Conservation (phyloP, 2,797 vertebrate genomes). For the Sebastes oblongus region DNA sequence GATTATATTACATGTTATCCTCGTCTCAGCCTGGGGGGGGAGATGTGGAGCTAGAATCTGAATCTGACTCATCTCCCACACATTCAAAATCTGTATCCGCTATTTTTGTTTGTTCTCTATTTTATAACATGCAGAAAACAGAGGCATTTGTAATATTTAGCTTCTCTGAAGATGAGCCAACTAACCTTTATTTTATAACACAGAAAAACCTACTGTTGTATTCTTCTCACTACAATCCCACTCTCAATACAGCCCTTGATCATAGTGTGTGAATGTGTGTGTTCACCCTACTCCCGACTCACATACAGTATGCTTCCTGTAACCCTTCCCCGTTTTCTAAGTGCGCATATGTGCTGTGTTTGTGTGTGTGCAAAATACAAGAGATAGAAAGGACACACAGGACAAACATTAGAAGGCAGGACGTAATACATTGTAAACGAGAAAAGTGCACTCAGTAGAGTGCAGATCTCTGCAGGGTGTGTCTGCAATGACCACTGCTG, state of each 20-base stretch:
- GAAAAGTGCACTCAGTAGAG: not conserved
- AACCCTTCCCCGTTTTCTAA: not conserved
- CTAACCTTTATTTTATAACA: conserved; percentile 29
- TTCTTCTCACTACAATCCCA: conserved; percentile 6
- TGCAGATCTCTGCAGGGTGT: not conserved
- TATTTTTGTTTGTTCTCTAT: conserved; percentile 12
- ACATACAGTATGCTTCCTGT: not conserved
- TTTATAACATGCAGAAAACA: conserved; percentile 32
- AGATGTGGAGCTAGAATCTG: conserved; percentile 69
- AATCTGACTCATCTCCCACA: conserved; percentile 31
- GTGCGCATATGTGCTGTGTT: not conserved
- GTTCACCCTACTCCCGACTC: not conserved
- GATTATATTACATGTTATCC: conserved; percentile 7
- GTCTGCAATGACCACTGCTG: not conserved
- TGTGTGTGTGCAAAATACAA: not conserved
- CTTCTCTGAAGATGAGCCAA: conserved; percentile 36
- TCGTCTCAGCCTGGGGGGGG: conserved; percentile 69
- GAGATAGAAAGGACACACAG: not conserved
- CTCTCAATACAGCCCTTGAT: conserved; percentile 7
- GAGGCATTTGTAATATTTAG: conserved; percentile 32
- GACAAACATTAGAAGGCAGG: not conserved
- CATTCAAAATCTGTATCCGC: not conserved
- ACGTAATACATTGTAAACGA: not conserved
- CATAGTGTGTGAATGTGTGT: conserved; percentile 4
- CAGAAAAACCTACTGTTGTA: not conserved